A percentile compares a stretch with the other conserved stretches of the same genome.
Evolutionary conservation across 2,888 invertebrate species (phyloP).

Genomic region (Stenolophus ochropezus): DNA sequence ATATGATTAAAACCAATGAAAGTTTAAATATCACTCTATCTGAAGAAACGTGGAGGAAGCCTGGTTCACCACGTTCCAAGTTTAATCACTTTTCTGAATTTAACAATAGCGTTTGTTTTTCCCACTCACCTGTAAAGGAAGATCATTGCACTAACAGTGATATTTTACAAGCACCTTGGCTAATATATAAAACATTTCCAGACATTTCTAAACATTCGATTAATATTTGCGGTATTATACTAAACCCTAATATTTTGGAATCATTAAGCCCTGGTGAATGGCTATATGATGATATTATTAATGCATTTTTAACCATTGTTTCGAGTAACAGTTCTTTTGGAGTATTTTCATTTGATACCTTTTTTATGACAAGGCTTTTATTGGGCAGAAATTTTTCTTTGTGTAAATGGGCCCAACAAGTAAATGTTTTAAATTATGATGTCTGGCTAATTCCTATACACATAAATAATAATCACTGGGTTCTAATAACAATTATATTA

Average conservation of each 20-base stretch:
- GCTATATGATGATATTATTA: conserved; percentile 27
- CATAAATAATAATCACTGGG: background rate
- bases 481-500: background rate
- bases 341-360: background rate
- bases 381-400: background rate
- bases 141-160: background rate
- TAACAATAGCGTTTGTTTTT: background rate
- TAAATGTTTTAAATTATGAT: background rate
- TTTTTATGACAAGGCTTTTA: background rate
- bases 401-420: background rate
- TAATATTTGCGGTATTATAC: background rate
- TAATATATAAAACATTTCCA: background rate
- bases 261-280: background rate
- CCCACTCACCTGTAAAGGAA: background rate
- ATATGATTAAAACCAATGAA: background rate
- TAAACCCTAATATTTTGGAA: background rate
- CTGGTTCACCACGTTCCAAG: conserved; percentile 2
- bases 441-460: background rate
- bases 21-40: background rate
- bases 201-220: background rate
- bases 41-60: conserved; percentile 10
- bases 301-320: background rate
- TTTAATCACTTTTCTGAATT: background rate
- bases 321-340: background rate
- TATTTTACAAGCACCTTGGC: background rate